Evolutionary conservation across 2,113 vertebrate species (phyloP).

Genomic region (Lamprologus callipterus): DNA sequence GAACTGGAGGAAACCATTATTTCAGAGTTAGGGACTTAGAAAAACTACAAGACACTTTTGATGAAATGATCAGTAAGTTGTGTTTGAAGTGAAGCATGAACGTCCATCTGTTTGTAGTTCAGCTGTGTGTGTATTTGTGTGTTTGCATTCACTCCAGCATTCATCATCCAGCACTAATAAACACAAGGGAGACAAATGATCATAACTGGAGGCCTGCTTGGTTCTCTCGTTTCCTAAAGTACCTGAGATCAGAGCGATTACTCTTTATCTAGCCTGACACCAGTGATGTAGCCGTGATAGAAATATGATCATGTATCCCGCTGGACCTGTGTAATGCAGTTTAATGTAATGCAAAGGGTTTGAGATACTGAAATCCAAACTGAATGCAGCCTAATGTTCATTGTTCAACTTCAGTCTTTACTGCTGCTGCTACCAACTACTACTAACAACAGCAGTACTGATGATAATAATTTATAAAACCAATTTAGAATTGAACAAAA

Average conservation of each 20-base stretch:
- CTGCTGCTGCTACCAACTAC: not conserved
- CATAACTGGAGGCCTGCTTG: not conserved
- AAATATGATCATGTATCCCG: not conserved
- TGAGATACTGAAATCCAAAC: not conserved
- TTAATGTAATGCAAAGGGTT: not conserved
- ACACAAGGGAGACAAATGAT: not conserved
- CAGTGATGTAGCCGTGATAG: not conserved
- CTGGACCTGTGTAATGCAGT: not conserved
- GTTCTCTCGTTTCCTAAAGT: not conserved
- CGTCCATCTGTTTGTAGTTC: not conserved
- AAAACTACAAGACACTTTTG: conserved; percentile 45
- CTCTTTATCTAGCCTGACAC: not conserved
- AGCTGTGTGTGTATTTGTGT: not conserved
- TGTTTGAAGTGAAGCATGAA: not conserved
- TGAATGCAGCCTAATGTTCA: not conserved
- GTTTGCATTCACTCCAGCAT: not conserved
- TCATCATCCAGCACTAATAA: not conserved
- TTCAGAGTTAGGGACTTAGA: conserved; percentile 15
- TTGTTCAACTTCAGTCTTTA: not conserved
- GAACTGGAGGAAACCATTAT: conserved; percentile 29
- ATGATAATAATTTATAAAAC: not conserved
- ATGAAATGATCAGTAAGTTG: conserved; percentile 65
- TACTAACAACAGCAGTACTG: not conserved
- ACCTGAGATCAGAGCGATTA: not conserved
- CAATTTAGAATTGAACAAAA: not conserved